Evolutionary conservation across 2,888 invertebrate genomes (phyloP), one percentile per base, ranked within the genome.

Genomic region (Cremastinae sp.): DNA sequence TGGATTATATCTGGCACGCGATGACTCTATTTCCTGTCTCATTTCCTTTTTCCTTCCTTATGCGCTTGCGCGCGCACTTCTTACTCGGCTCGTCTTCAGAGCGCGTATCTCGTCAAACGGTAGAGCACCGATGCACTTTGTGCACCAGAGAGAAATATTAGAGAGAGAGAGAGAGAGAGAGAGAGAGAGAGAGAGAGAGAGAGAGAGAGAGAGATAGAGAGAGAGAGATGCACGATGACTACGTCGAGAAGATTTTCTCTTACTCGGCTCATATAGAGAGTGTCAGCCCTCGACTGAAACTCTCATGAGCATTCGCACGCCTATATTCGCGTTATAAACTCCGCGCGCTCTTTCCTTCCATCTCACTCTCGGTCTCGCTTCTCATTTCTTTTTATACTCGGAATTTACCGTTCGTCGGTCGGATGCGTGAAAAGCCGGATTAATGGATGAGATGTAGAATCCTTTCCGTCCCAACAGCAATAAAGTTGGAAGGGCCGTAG

Each of bases 1-100:
- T 69, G 68, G 53, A 77, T 74, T 77, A 53, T 70, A 71, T 45
- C 59, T 45, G 59, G 64, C 56, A 49, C 68, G 58, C 75, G 73
- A 80, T 64, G 68, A 73, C 68, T 76, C 68, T 51, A 68, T 76
- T 73, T 64, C 64, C 2, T 28, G 2, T 5, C 9, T 38, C 16
- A 47, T n/a, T 14, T 47, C 49, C 36, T 10, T 36, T 0, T 28
- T 20, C 2, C 16, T 28, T 62, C 47, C 22, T 53, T 64, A 54
- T 20, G 45, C 18, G 12, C 12, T 20, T n/a, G n/a, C 10, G 28
- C 18, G n/a, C 51, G 22, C 12, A 3, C 12, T 36, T 12, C 14
- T n/a, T 38, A 3, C n/a, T 43, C 22, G 18, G 9, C 49, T 38
- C 38, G 28, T 58, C 58, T 38, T 38, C 4, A 9, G 36, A 10